Conservation (phyloP, 1,140 invertebrate species). For the Drosophila kepulauana region DNA sequence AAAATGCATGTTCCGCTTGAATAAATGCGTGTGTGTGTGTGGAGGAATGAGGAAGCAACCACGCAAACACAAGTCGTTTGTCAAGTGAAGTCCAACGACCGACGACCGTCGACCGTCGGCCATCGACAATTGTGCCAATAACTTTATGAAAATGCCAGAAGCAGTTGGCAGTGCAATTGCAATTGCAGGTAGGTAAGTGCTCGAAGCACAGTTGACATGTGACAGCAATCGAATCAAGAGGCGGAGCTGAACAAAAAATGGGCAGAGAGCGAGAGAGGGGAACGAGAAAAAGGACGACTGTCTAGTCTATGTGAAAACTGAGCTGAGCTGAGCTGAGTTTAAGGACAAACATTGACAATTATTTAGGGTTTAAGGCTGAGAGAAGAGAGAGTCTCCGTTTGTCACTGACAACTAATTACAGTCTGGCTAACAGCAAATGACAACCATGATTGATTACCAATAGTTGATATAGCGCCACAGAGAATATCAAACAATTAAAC, state of each 20-base stretch:
- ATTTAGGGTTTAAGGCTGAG: background rate
- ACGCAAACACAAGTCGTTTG: constrained; percentile 9
- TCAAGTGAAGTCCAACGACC: constrained; percentile 2
- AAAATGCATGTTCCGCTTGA: background rate
- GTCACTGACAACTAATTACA: constrained; percentile 1
- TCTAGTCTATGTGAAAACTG: background rate
- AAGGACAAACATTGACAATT: constrained; percentile 14
- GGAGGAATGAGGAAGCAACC: too few species aligned
- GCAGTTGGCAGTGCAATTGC: constrained; percentile 6
- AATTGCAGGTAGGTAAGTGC: constrained; percentile 10
- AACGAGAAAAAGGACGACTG: background rate
- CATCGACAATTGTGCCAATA: constrained; percentile 20
- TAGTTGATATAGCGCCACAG: constrained; percentile 6
- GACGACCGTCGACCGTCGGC: background rate
- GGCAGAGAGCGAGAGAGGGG: background rate
- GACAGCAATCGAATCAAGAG: constrained; percentile 25
- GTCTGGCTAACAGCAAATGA: constrained; percentile 9
- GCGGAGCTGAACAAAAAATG: background rate
- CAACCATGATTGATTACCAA: constrained; percentile 46
- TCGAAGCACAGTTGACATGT: constrained; percentile 13
- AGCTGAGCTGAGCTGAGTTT: background rate
- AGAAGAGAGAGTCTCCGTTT: background rate
- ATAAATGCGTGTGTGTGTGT: background rate
- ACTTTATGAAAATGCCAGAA: constrained; percentile 16
- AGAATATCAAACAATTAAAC: constrained; percentile 43